Percentiles rank a stretch among this genome's conserved stretches.
Conservation (phyloP, 2,888 invertebrate species). For the Cerastis rubricosa region DNA sequence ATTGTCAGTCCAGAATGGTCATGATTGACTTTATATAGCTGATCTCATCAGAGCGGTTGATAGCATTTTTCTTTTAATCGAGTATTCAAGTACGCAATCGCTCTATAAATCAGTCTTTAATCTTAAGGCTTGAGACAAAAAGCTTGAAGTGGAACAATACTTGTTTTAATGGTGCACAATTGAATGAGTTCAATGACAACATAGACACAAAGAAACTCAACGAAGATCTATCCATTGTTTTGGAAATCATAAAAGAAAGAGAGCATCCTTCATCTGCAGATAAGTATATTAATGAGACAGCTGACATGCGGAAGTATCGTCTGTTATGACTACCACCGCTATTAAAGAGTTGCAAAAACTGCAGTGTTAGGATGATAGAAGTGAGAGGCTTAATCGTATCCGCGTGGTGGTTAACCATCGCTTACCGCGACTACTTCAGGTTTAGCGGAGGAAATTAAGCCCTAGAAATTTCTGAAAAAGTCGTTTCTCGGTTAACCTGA, state of each 20-base stretch:
- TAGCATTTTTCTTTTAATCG: conserved; percentile 25
- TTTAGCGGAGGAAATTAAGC: conserved; percentile 17
- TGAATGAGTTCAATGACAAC: conserved; percentile 9
- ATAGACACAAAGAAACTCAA: background rate
- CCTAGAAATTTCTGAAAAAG: conserved; percentile 19
- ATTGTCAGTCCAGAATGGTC: conserved; percentile 36
- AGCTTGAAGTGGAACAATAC: background rate
- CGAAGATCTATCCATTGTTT: conserved; percentile 45
- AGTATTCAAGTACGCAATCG: background rate
- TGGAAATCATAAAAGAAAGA: conserved; percentile 23
- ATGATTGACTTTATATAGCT: conserved; percentile 47
- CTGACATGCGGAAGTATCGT: conserved; percentile 48
- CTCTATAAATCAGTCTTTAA: conserved; percentile 6
- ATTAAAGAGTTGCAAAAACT: conserved; percentile 52
- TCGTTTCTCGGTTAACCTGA: background rate
- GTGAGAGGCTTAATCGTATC: conserved; percentile 48
- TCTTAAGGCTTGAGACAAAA: background rate
- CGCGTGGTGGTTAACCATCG: conserved; percentile 58
- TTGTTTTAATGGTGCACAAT: background rate
- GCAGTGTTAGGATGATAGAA: conserved; percentile 27
- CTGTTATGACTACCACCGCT: conserved; percentile 41
- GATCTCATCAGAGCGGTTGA: conserved; percentile 21
- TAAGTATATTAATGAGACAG: conserved; percentile 49
- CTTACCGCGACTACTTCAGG: conserved; percentile 11
- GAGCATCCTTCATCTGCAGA: conserved; percentile 29